Evolutionary conservation across 2,888 invertebrate species (phyloP), one percentile per base, ranked within the genome.

Genomic region (Caenorhabditis imperialis): DNA sequence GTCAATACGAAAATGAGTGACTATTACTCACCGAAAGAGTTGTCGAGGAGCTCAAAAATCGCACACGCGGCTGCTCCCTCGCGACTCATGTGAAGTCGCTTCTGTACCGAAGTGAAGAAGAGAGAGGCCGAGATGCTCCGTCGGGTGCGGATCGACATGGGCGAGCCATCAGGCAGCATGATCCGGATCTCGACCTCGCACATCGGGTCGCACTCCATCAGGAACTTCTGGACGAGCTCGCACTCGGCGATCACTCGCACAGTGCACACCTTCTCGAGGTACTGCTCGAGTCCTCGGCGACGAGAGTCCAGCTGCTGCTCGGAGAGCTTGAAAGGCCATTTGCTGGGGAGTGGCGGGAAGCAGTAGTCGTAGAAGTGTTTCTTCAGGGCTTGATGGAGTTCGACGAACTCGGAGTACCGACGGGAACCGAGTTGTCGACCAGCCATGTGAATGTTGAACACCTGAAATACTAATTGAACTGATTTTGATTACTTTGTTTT

Each of bases 381-480:
- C 60, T 86, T 83, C 16, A 88, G 83, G 50, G 81, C 61, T 12
- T 81, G 67, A 50, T 81, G 75, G 25, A 82, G 73, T 42, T 81
- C 81, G 8, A 95, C 92, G 89, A 98, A 99, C 90, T 99, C 99
- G 73, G 96, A 92, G 89, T 98, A 99, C 38, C 99, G 91, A 54
- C 98, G 91, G 53, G 97, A 97, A 90, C 99, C 99, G 58, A 99
- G 91, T 89, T 98, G 98, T 35, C 98, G 91, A 0, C 98, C 98
- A 6, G 99, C 98, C 97, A 99, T 98, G 90, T 99, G 96, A 77
- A 99, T 96, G 89, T 98, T 98, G 90, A 94, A 99, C 4, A 92
- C 91, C 90, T 90, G 77, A 18, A 84, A 77, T 62, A 67, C n/a
- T n/a, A n/a, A n/a, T n/a, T n/a, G n/a, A n/a, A n/a, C n/a, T n/a